These are phyloP conservation scores for Bombus superbus DNA, from an alignment of 1,140 invertebrate species.

Conservation along the genomic window DNA sequence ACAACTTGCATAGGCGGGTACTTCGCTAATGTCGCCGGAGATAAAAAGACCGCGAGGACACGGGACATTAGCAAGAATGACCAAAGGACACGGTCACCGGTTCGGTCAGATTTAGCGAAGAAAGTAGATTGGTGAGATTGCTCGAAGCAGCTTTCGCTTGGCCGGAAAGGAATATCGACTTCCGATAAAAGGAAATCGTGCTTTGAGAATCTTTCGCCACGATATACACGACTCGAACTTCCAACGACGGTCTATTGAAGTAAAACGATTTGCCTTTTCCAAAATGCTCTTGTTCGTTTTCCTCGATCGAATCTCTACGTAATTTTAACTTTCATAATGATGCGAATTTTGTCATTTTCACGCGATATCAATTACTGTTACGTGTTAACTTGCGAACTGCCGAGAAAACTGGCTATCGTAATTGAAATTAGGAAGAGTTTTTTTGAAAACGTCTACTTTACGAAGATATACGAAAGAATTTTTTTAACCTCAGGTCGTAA, in stretches of 20 bases:
- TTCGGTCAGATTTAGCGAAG: constrained; percentile 48
- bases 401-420: too few relatives aligned
- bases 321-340: neutral
- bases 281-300: neutral
- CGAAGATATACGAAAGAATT: too few relatives aligned
- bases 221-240: constrained; percentile 67
- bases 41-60: constrained; percentile 14
- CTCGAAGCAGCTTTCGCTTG: constrained; percentile 63
- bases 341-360: too few relatives aligned
- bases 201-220: constrained; percentile 68
- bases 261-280: constrained; percentile 23
- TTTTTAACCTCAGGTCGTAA: neutral
- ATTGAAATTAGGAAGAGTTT: neutral
- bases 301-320: neutral
- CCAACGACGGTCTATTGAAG: constrained; percentile 40
- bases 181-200: constrained; percentile 73
- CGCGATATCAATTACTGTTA: too few relatives aligned
- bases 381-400: neutral
- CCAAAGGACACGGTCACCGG: constrained; percentile 47
- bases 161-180: constrained; percentile 71
- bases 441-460: neutral
- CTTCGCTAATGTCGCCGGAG: too few relatives aligned
- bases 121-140: constrained; percentile 59
- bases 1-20: neutral
- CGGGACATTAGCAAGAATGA: constrained; percentile 52